Base-by-base conservation (phyloP, 2,113 vertebrate species). In the Lonchura striata region DNA sequence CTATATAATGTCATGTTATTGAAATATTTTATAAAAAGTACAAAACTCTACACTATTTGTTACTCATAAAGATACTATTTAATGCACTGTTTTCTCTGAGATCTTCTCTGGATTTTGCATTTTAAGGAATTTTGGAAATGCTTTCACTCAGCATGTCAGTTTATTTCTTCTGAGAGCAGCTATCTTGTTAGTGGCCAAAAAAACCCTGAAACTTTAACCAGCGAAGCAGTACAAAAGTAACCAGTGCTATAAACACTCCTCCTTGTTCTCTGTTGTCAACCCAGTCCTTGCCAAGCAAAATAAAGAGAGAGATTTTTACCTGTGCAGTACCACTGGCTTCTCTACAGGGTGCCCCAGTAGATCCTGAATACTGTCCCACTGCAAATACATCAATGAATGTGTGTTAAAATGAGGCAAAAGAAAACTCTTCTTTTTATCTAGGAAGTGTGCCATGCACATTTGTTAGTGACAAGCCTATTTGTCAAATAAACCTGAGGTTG, bases 311-410 rank as follows among this genome's bases (percentile, higher is more conserved):
- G 9, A 21, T 76, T 65, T 92, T 98, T 93, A 99, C 99, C 99
- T 99, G 97, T 99, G 99, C 66, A 99, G 98, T 86, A 99, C 99
- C 37, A 99, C 99, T 35, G 99, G 99, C 89, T 99, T 99, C 85
- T 99, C 99, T 98, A 99, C 98, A 14, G 99, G 99, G 79, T 99
- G 99, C 69, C 99, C 99, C 71, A 99, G 97, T 71, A 99, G 98
- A 71, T 99, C 99, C 96, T 99, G 99, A 97, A 99, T 98, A 95
- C 98, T 99, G 97, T 99, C 99, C 99, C 99, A 99, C 99, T 99
- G 97, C 35, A 98, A 98, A 75, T 7, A 91, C 0, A 94, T 7
- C 25, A 86, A 64, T 33, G 7, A 63, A 17, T 69, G 47, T 23
- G 8, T 44, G 63, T 95, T 75, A 96, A 68, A 92, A 50, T 3